Conservation (phyloP, 2,113 vertebrate species). For the Progne subis region DNA sequence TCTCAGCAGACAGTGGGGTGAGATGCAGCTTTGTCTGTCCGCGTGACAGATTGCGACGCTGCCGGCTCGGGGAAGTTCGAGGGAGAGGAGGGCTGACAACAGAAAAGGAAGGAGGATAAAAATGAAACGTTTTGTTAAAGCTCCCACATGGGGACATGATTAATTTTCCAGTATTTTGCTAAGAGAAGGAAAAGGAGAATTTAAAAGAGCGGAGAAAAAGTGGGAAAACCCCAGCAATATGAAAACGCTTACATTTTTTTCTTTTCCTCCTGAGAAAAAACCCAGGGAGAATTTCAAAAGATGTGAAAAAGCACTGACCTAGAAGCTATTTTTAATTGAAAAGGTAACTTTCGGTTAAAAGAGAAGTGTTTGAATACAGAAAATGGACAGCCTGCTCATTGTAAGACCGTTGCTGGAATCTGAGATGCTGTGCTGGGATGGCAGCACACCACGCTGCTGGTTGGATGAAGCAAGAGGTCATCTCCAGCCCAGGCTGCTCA, state of each 20-base stretch:
- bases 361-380: not conserved
- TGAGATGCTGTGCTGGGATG: not conserved
- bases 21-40: conserved; percentile 51
- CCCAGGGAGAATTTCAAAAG: not conserved
- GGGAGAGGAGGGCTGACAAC: conserved; percentile 4
- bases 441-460: not conserved
- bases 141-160: not conserved
- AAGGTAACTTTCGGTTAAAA: not conserved
- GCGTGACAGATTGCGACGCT: conserved; percentile 32
- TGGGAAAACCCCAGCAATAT: not conserved
- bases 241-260: not conserved
- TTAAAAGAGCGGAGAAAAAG: not conserved
- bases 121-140: conserved; percentile 17
- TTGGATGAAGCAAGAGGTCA: not conserved
- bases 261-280: not conserved
- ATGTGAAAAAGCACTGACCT: not conserved
- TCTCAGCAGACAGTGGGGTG: conserved; percentile 44
- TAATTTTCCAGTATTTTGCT: not conserved
- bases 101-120: conserved; percentile 36
- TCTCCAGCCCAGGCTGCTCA: not conserved
- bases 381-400: not conserved
- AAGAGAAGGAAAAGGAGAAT: not conserved
- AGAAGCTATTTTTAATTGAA: not conserved
- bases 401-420: not conserved
- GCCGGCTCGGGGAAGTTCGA: not conserved